phyloP scores from a whole-genome alignment of 2,888 invertebrate species.

The Maniola hyperantus region DNA sequence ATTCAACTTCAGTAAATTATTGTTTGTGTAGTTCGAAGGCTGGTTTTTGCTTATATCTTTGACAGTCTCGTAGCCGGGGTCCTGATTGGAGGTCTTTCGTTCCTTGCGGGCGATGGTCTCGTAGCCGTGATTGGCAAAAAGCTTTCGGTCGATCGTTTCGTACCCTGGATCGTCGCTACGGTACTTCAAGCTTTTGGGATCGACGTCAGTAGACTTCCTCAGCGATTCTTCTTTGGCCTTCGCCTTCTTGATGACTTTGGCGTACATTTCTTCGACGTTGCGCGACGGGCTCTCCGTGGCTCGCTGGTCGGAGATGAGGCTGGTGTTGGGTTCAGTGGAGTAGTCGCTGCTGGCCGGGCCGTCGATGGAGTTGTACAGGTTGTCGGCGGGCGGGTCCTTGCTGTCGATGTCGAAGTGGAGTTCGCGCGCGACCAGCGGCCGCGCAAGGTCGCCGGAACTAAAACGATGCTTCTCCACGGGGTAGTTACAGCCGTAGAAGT shows the following conservation, averaged over 20 bases:
- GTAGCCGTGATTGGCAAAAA: slow-evolving; percentile 81
- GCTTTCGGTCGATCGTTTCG: slow-evolving; percentile 76
- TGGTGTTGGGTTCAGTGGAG: slow-evolving; percentile 61
- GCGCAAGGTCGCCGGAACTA: slow-evolving; percentile 75
- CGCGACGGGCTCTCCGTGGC: slow-evolving; percentile 83
- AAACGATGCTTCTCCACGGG: slow-evolving; percentile 79
- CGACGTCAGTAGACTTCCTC: slow-evolving; percentile 53
- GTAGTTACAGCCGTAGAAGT: slow-evolving; percentile 80
- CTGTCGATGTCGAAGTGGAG: slow-evolving; percentile 73
- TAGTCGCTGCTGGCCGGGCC: slow-evolving; percentile 64
- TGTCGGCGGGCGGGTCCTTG: slow-evolving; percentile 57
- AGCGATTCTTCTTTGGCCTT: slow-evolving; percentile 73
- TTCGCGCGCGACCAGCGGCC: slow-evolving; percentile 74
- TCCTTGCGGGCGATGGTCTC: slow-evolving; percentile 81
- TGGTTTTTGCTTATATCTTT: slow-evolving; percentile 64
- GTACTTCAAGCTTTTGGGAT: slow-evolving; percentile 53
- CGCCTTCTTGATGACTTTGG: slow-evolving; percentile 90
- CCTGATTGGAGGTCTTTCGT: slow-evolving; percentile 71
- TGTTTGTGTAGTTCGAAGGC: slow-evolving; percentile 57
- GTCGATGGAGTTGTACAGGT: slow-evolving; percentile 72
- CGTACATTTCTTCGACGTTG: slow-evolving; percentile 94
- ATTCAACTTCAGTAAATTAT: slow-evolving; percentile 63
- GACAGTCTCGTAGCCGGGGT: slow-evolving; percentile 86
- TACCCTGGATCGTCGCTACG: slow-evolving; percentile 78
- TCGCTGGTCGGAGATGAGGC: slow-evolving; percentile 63